Conservation (phyloP, 1,140 invertebrate genomes). For the Magallana angulata region DNA sequence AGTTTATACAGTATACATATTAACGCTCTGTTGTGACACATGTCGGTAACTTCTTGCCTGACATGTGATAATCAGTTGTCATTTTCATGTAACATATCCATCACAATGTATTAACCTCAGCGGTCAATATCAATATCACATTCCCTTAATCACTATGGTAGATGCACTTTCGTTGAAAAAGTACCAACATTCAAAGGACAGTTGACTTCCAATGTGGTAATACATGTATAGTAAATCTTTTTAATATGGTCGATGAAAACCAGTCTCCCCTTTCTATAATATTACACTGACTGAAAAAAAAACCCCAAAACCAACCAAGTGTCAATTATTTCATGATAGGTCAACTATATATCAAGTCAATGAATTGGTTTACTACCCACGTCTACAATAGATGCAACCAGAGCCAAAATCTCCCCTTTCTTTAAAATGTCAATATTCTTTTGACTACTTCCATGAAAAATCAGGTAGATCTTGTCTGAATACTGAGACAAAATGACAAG, state of each 20-base stretch:
- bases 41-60: constrained; percentile 3
- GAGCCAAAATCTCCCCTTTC: background rate
- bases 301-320: too few species aligned
- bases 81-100: background rate
- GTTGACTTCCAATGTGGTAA: too few species aligned
- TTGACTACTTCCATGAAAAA: background rate
- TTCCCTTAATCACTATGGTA: background rate
- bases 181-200: background rate
- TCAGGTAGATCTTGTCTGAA: constrained; percentile 14
- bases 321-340: constrained; percentile 9
- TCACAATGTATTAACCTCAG: background rate
- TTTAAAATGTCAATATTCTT: background rate
- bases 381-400: background rate
- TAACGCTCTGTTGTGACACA: background rate
- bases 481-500: constrained; percentile 21
- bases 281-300: too few species aligned
- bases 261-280: too few species aligned
- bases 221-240: too few species aligned
- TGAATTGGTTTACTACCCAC: background rate
- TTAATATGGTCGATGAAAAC: too few species aligned
- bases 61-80: constrained; percentile 7
- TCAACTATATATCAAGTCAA: background rate
- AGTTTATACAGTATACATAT: too few species aligned
- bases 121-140: background rate
- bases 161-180: background rate